Evolutionary conservation across 2,113 vertebrate species (phyloP), one percentile per base, ranked within the genome.

Genomic region (Ptychochromis oligacanthus): DNA sequence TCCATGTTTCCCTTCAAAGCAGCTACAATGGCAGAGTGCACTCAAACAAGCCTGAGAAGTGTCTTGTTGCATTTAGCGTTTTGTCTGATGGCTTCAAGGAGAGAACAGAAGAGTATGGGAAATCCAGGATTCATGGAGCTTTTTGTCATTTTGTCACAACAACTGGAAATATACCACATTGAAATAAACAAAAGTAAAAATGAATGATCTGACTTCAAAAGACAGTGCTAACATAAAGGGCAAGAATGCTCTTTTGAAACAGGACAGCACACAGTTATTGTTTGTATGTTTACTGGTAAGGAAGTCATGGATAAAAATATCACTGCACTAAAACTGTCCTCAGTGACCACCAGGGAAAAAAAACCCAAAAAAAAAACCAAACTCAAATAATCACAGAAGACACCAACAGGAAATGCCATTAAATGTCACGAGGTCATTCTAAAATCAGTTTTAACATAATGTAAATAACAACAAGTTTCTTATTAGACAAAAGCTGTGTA

Each of bases 361-460:
- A 22, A 0, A 3, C 10, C 56, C n/a, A n/a, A n/a, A n/a, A n/a
- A n/a, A n/a, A n/a, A n/a, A n/a, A n/a, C n/a, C n/a, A n/a, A n/a
- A n/a, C n/a, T 56, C 34, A 78, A 77, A 62, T 64, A 28, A 76
- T 74, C 60, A 43, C 31, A 22, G 38, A 18, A 28, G 40, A 83
- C n/a, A 24, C 7, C 10, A 46, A 46, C 52, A 85, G 75, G 75
- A 67, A 75, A 77, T 74, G 11, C n/a, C 55, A 56, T 20, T 54
- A 54, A 77, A 59, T 34, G 46, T 10, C 65, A 67, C 36, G 7
- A 36, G 46, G n/a, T 40, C 75, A n/a, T 36, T 61, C 22, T 52
- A 52, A 49, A 80, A 22, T 77, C 3, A 34, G 43, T 31, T 5
- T 52, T 52, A 49, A 52, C 49, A 52, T 43, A 52, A 70, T 8